These are phyloP conservation scores for Okamejei kenojei DNA, from an alignment of 2,797 vertebrate species.

Conservation along the genomic window DNA sequence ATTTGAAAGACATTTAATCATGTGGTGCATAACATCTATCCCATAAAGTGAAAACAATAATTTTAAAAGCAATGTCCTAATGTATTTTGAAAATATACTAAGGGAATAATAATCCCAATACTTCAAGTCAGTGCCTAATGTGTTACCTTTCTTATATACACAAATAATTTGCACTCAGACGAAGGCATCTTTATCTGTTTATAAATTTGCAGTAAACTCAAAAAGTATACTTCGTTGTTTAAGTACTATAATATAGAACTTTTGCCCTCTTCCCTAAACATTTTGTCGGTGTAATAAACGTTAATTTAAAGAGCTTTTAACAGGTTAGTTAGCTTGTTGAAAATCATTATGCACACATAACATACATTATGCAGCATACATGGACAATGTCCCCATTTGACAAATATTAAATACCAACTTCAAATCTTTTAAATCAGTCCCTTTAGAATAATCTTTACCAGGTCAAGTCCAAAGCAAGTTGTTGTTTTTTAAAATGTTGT, in stretches of 20 bases:
- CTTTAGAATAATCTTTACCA: not conserved
- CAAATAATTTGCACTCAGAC: not conserved
- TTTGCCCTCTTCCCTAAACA: not conserved
- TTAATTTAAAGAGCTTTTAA: not conserved
- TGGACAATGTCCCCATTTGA: not conserved
- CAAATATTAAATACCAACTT: not conserved
- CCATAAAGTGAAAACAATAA: not conserved
- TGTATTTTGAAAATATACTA: no score
- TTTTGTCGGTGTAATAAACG: not conserved
- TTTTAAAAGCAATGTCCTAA: not conserved
- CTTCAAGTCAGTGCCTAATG: no score
- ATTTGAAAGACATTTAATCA: not conserved
- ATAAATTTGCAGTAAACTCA: not conserved
- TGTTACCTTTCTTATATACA: not conserved
- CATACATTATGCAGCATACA: not conserved
- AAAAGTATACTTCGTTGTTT: not conserved
- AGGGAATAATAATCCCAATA: no score
- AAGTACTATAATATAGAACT: not conserved
- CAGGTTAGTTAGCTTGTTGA: not conserved
- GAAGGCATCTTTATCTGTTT: not conserved
- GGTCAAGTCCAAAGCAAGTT: not conserved
- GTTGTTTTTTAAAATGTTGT: not conserved
- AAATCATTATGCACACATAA: not conserved
- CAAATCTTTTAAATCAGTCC: not conserved
- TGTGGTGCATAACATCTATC: not conserved